Conservation (phyloP, 2,113 vertebrate species). For the Arvicanthis niloticus region DNA sequence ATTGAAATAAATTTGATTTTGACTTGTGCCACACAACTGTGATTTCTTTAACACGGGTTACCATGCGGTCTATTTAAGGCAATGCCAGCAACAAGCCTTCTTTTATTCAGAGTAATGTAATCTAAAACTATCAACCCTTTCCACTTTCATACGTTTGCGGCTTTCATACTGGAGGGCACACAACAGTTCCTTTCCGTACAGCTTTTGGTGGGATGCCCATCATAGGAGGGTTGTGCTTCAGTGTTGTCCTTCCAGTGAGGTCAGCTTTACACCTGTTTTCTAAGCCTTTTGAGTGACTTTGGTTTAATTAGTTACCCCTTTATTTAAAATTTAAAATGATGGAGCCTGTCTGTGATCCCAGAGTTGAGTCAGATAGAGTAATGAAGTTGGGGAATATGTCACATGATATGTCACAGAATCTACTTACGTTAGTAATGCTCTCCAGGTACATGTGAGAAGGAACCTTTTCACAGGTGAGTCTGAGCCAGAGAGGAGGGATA, state of each 20-base stretch:
- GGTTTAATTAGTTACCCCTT: conserved; percentile 47
- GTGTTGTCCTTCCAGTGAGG: not conserved
- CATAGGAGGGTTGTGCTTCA: conserved; percentile 48
- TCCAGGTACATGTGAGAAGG: not conserved
- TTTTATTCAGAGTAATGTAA: conserved; percentile 81
- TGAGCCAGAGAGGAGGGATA: not conserved
- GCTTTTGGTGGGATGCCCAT: conserved; percentile 62
- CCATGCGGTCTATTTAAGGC: conserved; percentile 78
- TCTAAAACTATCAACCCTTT: conserved; percentile 74
- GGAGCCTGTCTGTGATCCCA: not conserved
- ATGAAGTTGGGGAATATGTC: not conserved
- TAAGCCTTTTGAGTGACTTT: conserved; percentile 36
- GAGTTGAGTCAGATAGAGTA: not conserved
- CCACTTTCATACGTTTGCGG: conserved; percentile 70
- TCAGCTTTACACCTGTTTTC: not conserved
- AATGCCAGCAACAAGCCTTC: conserved; percentile 81
- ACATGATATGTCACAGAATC: not conserved
- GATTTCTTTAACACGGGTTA: conserved; percentile 82
- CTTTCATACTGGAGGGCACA: conserved; percentile 55
- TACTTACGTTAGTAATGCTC: not conserved
- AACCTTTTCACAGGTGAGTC: not conserved
- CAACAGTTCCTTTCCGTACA: conserved; percentile 64
- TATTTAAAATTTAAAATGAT: conserved; percentile 40
- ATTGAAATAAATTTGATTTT: conserved; percentile 84
- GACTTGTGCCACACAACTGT: conserved; percentile 67